Conservation (phyloP, 2,797 vertebrate species). For the Oceanodroma leucorhoa region DNA sequence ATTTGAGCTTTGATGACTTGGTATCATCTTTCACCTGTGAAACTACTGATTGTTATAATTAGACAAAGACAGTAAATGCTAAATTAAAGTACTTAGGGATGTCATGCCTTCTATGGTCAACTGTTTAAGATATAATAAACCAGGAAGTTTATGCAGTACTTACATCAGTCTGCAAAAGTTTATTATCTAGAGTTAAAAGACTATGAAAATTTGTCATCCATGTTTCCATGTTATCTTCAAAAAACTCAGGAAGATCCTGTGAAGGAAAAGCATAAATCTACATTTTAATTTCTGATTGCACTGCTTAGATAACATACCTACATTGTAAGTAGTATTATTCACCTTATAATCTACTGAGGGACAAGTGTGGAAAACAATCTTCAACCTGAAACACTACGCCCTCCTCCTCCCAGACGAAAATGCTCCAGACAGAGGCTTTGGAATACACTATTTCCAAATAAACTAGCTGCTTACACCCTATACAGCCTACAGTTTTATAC, state of each 20-base stretch:
- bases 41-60: not conserved
- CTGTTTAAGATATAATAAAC: not conserved
- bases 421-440: not conserved
- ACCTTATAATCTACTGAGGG: not conserved
- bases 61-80: not conserved
- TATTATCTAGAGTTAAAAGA: conserved; percentile 95
- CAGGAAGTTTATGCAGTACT: conserved; percentile 63
- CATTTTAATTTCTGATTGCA: not conserved
- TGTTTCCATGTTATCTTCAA: conserved; percentile 99
- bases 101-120: not conserved
- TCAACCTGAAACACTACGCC: not conserved
- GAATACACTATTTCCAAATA: not conserved
- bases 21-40: not conserved
- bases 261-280: not conserved
- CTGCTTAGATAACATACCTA: not conserved
- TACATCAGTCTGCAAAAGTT: conserved; percentile 95
- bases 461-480: not conserved
- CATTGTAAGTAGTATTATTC: not conserved
- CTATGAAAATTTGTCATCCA: conserved; percentile 99
- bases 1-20: not conserved
- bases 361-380: not conserved
- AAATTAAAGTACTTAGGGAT: not conserved
- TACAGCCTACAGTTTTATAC: not conserved
- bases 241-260: conserved; percentile 98
- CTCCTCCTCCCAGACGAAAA: not conserved